Evolutionary conservation across 2,113 vertebrate genomes (phyloP).

Genomic region (Antennarius striatus): DNA sequence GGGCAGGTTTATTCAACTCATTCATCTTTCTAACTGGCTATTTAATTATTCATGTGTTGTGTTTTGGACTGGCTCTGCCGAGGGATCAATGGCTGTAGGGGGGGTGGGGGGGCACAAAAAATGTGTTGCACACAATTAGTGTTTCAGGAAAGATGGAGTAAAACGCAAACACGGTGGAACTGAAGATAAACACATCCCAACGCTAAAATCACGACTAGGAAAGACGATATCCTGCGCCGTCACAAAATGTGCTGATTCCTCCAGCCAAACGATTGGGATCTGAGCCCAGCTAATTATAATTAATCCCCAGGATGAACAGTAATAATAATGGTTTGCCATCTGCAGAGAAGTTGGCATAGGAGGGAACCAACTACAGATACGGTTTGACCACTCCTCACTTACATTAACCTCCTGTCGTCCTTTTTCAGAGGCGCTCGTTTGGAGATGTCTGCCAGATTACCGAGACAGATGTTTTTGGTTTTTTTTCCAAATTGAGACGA

Average conservation of each 20-base stretch:
- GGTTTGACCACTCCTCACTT: conserved; percentile 48
- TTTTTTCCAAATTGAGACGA: conserved; percentile 22
- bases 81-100: conserved; percentile 31
- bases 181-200: not conserved
- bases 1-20: conserved; percentile 68
- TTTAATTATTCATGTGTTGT: conserved; percentile 76
- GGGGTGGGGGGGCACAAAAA: too few relatives aligned
- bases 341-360: conserved; percentile 18
- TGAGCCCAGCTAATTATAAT: conserved; percentile 61
- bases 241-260: conserved; percentile 43
- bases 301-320: conserved; percentile 49
- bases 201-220: conserved; percentile 4
- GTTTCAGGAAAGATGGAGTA: conserved; percentile 23
- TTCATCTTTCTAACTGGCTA: conserved; percentile 74
- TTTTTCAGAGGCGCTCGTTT: conserved; percentile 37
- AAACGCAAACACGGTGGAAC: not conserved
- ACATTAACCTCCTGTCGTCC: conserved; percentile 49
- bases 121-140: conserved; percentile 55
- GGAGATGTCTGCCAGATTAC: conserved; percentile 37
- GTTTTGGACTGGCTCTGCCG: conserved; percentile 50
- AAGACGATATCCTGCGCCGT: conserved; percentile 36
- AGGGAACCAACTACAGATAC: conserved; percentile 15
- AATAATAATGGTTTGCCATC: conserved; percentile 50
- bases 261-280: conserved; percentile 48
- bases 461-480: conserved; percentile 56